phyloP scores from a whole-genome alignment of 37 sponge, comb jelly and placozoan genomes.

The Petrosia ficiformis region DNA sequence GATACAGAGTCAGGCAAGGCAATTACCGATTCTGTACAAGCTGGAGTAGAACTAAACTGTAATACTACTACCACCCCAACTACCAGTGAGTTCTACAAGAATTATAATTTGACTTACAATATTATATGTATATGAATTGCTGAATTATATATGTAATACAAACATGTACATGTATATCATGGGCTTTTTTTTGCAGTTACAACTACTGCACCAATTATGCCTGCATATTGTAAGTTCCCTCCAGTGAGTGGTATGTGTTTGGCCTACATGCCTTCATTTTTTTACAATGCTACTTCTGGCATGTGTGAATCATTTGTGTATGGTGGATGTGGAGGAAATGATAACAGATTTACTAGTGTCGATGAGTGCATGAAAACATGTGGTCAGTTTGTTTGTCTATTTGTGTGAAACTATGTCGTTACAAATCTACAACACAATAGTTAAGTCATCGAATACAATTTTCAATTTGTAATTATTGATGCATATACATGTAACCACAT shows the following conservation, averaged over 20 bases:
- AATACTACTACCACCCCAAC: background rate
- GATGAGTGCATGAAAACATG: slow-evolving; percentile 1
- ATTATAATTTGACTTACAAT: too few relatives aligned
- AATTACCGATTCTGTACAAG: slow-evolving; percentile 9
- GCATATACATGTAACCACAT: too few relatives aligned
- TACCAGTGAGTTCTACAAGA: too few relatives aligned
- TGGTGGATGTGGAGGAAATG: slow-evolving; percentile 49
- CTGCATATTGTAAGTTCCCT: background rate
- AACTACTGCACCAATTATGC: too few relatives aligned
- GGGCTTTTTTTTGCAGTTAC: too few relatives aligned
- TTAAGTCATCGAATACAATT: too few relatives aligned
- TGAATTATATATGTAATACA: background rate
- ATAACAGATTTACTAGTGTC: slow-evolving; percentile 18
- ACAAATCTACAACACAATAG: too few relatives aligned
- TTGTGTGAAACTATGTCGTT: too few relatives aligned
- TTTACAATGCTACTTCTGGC: slow-evolving; percentile 34
- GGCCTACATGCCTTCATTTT: slow-evolving; percentile 15
- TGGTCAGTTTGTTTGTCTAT: background rate
- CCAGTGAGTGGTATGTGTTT: background rate
- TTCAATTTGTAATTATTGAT: too few relatives aligned
- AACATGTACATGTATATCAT: background rate
- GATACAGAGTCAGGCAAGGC: slow-evolving; percentile 24
- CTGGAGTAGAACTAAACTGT: slow-evolving; percentile 10
- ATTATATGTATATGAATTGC: too few relatives aligned
- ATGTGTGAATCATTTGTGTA: slow-evolving; percentile 39